Evolutionary conservation across 30 jellyfish, hydroid and myxozoan genomes (phyloP).

Genomic region (Chrysaora quinquecirrha): DNA sequence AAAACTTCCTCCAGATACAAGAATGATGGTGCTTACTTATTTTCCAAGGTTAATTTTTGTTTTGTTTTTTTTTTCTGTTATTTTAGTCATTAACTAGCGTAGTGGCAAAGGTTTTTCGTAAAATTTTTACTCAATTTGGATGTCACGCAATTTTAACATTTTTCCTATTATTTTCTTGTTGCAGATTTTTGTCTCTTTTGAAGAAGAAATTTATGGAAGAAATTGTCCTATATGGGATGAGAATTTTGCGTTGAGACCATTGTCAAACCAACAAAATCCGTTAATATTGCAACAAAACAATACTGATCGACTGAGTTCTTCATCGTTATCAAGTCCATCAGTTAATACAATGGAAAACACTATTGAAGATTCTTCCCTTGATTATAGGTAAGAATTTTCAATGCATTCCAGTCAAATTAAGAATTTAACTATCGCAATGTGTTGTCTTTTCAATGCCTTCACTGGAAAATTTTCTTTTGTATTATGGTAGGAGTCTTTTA

Average conservation of each 20-base stretch:
- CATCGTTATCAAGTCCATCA: conserved; percentile 48
- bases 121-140: too few species aligned
- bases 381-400: background rate
- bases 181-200: conserved; percentile 85
- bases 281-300: conserved; percentile 24
- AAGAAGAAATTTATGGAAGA: conserved; percentile 85
- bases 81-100: too few species aligned
- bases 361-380: background rate
- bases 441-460: too few species aligned
- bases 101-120: too few species aligned
- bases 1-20: conserved; percentile 93
- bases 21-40: conserved; percentile 82
- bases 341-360: background rate
- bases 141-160: too few species aligned
- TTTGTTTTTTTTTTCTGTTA: background rate
- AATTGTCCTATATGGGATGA: conserved; percentile 90
- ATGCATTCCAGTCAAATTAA: too few species aligned
- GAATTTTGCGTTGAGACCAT: conserved; percentile 38
- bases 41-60: conserved; percentile 79
- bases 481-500: too few species aligned
- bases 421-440: too few species aligned
- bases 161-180: background rate
- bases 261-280: conserved; percentile 20
- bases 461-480: too few species aligned
- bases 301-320: conserved; percentile 19